Base-by-base conservation (phyloP, 2,113 vertebrate genomes). In the Pimephales promelas region DNA sequence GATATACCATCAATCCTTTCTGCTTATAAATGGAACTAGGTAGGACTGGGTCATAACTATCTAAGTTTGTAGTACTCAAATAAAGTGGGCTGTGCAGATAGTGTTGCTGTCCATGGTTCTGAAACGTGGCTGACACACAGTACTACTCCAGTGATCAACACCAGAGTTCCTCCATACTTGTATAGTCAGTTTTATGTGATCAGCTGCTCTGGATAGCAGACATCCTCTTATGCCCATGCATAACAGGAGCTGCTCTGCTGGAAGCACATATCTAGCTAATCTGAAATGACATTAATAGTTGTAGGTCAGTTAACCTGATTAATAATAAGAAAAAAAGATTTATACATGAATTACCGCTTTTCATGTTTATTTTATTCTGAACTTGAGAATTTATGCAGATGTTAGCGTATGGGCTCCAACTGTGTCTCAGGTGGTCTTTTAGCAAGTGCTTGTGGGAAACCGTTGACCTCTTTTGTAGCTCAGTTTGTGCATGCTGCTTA, bases 341-440 rank as follows among this genome's bases (percentile, higher is more conserved):
- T 16, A 20, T 10, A 66, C 28, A 4, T 76, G 52, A 31, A 26
- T 73, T 9, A 47, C 43, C 5, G 26, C 6, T 81, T 40, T 86
- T 71, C 64, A 85, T 74, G 7, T 28, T 26, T 45, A n/a, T n/a
- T 45, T 45, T 20, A 9, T 54, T 22, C 52, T 54, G 52, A 22
- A 20, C 9, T 34, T 70, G 3, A 5, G n/a, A 24, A 54, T 54
- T 26, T 34, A 40, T 87, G 82, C 6, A 1, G 36, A 70, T 45
- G 20, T 59, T 5, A 70, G 77, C 84, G 74, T 68, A 85, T 83
- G 87, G 86, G 81, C 81, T 86, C 34, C 78, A 81, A 77, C 66
- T 73, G 76, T 49, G 86, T 83, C 89, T 84, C 89, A 90, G 77
- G 87, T 89, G 90, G 87, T 79, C 83, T 80, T 79, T 62, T 66